Conservation (phyloP, 2,888 invertebrate genomes). For the Cryptus armator region DNA sequence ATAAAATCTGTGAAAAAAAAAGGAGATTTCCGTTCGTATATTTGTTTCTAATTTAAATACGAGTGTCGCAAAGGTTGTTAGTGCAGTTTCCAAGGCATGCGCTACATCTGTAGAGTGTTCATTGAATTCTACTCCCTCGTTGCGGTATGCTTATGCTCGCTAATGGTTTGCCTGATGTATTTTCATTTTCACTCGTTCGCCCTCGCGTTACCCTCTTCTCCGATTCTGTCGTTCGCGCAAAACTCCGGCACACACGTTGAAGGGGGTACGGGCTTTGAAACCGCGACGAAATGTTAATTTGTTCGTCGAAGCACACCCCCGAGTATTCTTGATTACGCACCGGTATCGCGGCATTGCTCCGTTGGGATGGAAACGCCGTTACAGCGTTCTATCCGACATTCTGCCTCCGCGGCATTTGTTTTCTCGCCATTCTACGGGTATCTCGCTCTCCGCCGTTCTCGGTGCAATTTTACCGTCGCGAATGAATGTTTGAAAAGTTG, state of each 20-base stretch:
- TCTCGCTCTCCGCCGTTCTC: not conserved
- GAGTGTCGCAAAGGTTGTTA: no score
- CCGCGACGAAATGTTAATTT: constrained; percentile 64
- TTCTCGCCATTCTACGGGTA: not conserved
- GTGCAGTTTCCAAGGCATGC: not conserved
- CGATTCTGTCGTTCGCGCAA: not conserved
- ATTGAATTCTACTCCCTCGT: not conserved
- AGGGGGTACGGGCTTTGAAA: constrained; percentile 1
- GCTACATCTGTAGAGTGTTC: not conserved
- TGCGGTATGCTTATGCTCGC: constrained; percentile 23
- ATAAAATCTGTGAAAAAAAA: no score
- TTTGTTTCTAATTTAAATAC: no score
- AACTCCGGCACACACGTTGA: not conserved
- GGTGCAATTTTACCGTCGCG: not conserved
- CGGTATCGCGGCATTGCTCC: constrained; percentile 46
- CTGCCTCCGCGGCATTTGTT: not conserved
- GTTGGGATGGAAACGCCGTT: constrained; percentile 44
- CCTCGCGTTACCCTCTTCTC: not conserved
- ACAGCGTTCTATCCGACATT: not conserved
- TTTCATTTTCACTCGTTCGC: constrained; percentile 41
- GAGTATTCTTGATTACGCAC: constrained; percentile 53
- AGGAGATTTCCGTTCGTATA: not conserved
- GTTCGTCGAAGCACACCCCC: constrained; percentile 53
- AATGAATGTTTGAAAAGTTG: not conserved
- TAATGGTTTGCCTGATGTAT: constrained; percentile 50